Evolutionary conservation across 2,113 vertebrate species (phyloP), one percentile per base, ranked within the genome.

Genomic region (Mixornis gularis): DNA sequence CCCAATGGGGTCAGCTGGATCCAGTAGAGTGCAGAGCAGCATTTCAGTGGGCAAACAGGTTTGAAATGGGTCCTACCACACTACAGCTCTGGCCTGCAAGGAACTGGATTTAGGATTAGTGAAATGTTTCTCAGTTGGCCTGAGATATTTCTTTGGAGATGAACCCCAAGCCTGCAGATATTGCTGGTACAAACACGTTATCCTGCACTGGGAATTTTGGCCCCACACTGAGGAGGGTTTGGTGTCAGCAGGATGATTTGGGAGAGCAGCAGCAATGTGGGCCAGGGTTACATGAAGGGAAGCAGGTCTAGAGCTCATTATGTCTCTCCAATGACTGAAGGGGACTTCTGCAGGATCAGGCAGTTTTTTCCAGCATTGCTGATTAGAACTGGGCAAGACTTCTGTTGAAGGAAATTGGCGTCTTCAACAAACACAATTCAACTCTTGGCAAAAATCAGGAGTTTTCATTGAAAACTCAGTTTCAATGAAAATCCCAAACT

Each of bases 301-400:
- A 81, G 13, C 17, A 58, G 72, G 43, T 34, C 73, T 81, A 85
- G 64, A 65, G 81, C 55, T 69, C 63, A 70, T 85, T 77, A 79
- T 17, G 30, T 17, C 32, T 85, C 92, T 77, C 60, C 51, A 66
- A 27, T 44, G 51, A 92, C 18, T 79, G 79, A 87, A 85, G 71
- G 24, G 53, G 51, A 76, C 58, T 94, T 94, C 89, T 79, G 63
- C 46, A 85, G 62, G 25, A 84, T 51, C 69, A 74, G 68, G 24
- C 17, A 46, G 36, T 46, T 89, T 90, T 82, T 89, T 84, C 59
- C 77, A 89, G 63, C 41, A 19, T 11, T 85, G 74, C 71, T 91
- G 87, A 85, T 85, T 82, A 87, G 85, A 91, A 66, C 46, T 36
- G 74, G 85, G 92, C 85, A 91, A 81, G 87, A 78, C 40, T 87